Evolutionary conservation across 2,113 vertebrate genomes (phyloP), one percentile per base, ranked within the genome.

Genomic region (Isurus oxyrinchus): DNA sequence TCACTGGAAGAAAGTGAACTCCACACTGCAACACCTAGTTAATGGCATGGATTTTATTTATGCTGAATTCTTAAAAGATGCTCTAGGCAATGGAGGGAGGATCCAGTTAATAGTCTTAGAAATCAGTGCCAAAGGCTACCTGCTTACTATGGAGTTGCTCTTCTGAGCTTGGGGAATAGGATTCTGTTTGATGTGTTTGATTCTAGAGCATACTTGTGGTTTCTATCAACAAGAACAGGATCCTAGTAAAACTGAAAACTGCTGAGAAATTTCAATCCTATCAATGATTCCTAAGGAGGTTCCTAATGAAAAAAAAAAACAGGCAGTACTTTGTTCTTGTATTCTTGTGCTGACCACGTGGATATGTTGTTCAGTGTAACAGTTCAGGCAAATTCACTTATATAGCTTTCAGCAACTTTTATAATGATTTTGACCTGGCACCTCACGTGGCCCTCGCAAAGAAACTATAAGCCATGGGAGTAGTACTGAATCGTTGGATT

Each of bases 1-100:
- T 94, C 90, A 63, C 90, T 94, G 90, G 90, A 94, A 94, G 90
- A 63, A 94, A 63, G 90, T 94, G 90, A 94, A 63, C 59, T 94
- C 35, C 90, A 63, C 59, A 49, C 94, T 95, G 63, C 66, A 95
- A 25, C 94, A 31, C 94, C 40, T 49, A 49, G 93, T 31, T 69
- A 95, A 69, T 69, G 94, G 94, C 94, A 95, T 31, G 94, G 63
- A 95, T 69, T 63, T 67, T 69, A 95, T 69, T 69, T 49, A 95
- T 95, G 21, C 21, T 69, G 94, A 69, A 95, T 95, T 95, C 66
- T 69, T 95, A 69, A 69, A 95, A 27, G 94, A 16, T 95, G 40
- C 94, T 69, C 40, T 31, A 31, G 66, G 94, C 63, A 95, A 95
- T 53, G 66, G 16, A 95, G 16, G 61, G 90, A 94, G 16, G 90